Percentiles rank a stretch among this genome's conserved stretches.
phyloP scores from a whole-genome alignment of 2,888 invertebrate genomes.

The Brachyptera risi region DNA sequence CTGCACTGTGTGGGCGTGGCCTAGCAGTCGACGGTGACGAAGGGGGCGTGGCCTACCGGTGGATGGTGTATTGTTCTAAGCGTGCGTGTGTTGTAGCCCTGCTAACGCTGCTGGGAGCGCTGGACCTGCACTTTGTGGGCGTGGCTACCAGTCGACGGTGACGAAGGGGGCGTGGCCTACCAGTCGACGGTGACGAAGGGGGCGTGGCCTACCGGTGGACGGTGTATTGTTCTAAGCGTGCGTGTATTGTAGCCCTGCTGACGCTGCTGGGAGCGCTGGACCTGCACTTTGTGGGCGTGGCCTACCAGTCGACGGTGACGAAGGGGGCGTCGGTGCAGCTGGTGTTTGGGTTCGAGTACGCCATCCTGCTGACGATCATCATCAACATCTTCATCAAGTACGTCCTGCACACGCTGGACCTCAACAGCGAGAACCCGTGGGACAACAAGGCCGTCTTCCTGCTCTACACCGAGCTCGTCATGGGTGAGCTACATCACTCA shows the following conservation, averaged over 20 bases:
- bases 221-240: too few relatives aligned
- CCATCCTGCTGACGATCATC: slow-evolving; percentile 89
- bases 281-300: slow-evolving; percentile 85
- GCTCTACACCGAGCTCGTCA: slow-evolving; percentile 91
- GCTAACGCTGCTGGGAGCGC: slow-evolving; percentile 70
- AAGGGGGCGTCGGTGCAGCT: slow-evolving; percentile 97
- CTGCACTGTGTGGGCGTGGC: slow-evolving; percentile 88
- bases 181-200: slow-evolving; percentile 88
- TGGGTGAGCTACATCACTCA: slow-evolving; percentile 72
- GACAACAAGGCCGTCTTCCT: slow-evolving; percentile 98
- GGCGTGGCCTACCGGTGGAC: too few relatives aligned
- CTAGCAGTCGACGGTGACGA: slow-evolving; percentile 85
- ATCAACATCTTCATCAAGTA: slow-evolving; percentile 92
- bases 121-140: slow-evolving; percentile 86
- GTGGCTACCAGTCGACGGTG: slow-evolving; percentile 93
- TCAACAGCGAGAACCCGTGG: slow-evolving; percentile 94
- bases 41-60: too few relatives aligned
- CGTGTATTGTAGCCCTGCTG: slow-evolving; percentile 58
- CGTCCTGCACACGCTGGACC: slow-evolving; percentile 79
- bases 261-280: slow-evolving; percentile 78
- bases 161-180: slow-evolving; percentile 95
- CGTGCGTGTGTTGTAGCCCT: slow-evolving; percentile 60
- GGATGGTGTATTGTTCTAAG: too few relatives aligned
- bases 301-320: slow-evolving; percentile 85
- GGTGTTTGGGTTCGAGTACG: slow-evolving; percentile 99